Base-by-base conservation (phyloP, 2,888 invertebrate species). In the Aplocera efformata region DNA sequence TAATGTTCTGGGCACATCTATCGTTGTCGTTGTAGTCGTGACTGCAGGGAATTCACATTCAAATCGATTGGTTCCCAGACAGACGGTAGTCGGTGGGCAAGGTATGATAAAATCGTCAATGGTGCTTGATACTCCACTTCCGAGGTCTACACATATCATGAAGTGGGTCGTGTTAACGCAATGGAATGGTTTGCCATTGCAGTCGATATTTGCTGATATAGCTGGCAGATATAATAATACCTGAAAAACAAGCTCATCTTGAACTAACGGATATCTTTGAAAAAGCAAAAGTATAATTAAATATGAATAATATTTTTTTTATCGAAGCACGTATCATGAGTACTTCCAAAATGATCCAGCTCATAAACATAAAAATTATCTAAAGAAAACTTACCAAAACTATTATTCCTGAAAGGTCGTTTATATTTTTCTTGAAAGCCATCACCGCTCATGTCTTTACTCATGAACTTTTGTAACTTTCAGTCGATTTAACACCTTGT, bases 101-200 rank as follows among this genome's bases (percentile, higher is more conserved):
- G 64, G 68, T 52, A 85, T 76, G 3, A 78, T 41, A 48, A 78
- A 74, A 48, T 79, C 71, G 35, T 83, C 86, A 7, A 86, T 69
- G 1, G 88, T 81, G 27, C 64, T 69, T 6, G 82, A 82, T 7
- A 79, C 52, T 26, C 84, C 84, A 22, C 67, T 70, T 10, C 86
- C 88, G 25, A 83, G 61, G 52, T 88, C 84, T 25, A 88, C 84
- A 56, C 90, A 90, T 58, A 88, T 82, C 67, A 80, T 77, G 52
- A 89, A 90, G 63, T 83, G 83, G 33, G 85, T 83, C 39, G 79
- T 66, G 56, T 85, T 81, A 27, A 80, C 58, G 51, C 90, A 90
- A 50, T 80, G 73, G 56, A 89, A 89, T 29, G 82, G 69, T 66
- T 79, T 88, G 44, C 83, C 85, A 51, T 69, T 54, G 63, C 90